Evolutionary conservation across 2,797 vertebrate genomes (phyloP), one percentile per base, ranked within the genome.

Genomic region (Semotilus atromaculatus): DNA sequence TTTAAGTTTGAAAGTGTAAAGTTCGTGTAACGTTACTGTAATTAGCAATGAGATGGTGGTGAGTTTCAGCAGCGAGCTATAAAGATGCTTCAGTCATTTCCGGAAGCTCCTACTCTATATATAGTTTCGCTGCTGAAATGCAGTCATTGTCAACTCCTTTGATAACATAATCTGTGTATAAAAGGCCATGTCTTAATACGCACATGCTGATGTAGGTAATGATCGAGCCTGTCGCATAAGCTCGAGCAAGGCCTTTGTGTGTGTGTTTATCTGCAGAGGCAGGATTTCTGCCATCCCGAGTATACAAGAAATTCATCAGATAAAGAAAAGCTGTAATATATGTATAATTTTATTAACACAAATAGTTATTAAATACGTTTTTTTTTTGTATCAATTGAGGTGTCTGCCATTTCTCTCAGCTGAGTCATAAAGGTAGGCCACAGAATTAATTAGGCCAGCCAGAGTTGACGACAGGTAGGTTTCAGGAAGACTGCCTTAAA

Each of bases 341-440:
- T 21, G 19, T 51, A 13, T 77, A 2, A 11, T 48, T 43, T n/a
- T 26, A 67, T 66, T 43, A 73, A 11, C 23, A 19, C 18, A 19
- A 66, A 43, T 43, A 11, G 74, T 7, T 45, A 38, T 55, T 62
- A 14, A 81, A 81, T 43, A 51, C 26, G 66, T 19, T 31, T 19
- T 21, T 36, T 34, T 29, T 34, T n/a, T n/a, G n/a, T 45, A 31
- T 45, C 11, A 51, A 43, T 43, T 36, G 36, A 60, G 40, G 67
- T 81, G 53, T 77, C 75, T 71, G 34, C 53, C 64, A 58, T 67
- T 82, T 87, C 70, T 7, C 73, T 82, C 55, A 77, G 64, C 77
- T 84, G 58, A 84, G 71, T 84, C 82, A 84, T 80, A 70, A 77
- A 85, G 79, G 66, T n/a, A 87, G 86, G 83, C 83, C 86, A 64